Evolutionary conservation across 1,140 invertebrate species (phyloP).

Genomic region (Hesperophylax magnus): DNA sequence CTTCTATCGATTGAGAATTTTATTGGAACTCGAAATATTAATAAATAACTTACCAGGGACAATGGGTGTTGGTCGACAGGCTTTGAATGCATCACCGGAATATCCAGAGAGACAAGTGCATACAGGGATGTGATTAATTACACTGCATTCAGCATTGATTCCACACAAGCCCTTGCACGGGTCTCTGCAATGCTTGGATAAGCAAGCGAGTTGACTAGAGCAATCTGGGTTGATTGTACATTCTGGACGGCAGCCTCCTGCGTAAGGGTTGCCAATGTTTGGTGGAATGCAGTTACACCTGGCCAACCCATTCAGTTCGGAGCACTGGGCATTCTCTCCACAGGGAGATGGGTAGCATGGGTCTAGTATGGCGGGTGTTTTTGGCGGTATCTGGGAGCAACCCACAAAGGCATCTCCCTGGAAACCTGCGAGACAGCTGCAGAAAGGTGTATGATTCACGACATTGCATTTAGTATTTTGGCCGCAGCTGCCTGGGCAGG

Average conservation of each 20-base stretch:
- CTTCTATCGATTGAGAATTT: constrained; percentile 53
- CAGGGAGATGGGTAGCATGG: constrained; percentile 88
- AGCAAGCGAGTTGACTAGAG: constrained; percentile 83
- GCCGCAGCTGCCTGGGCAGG: constrained; percentile 83
- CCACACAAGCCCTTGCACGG: constrained; percentile 92
- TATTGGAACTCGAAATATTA: not conserved
- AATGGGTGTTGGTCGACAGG: constrained; percentile 76
- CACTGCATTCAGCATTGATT: constrained; percentile 84
- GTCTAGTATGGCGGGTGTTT: constrained; percentile 68
- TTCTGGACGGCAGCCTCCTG: constrained; percentile 84
- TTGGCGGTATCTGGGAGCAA: constrained; percentile 73
- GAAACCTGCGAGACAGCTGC: constrained; percentile 81
- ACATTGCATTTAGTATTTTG: constrained; percentile 85
- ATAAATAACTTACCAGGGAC: constrained; percentile 66
- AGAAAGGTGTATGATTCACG: constrained; percentile 86
- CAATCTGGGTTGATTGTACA: constrained; percentile 88
- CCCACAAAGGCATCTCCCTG: constrained; percentile 87
- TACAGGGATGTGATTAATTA: constrained; percentile 86
- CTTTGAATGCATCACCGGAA: constrained; percentile 86
- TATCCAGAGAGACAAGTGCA: constrained; percentile 84
- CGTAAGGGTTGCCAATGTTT: constrained; percentile 86
- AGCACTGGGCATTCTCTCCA: constrained; percentile 84
- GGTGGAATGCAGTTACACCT: constrained; percentile 88
- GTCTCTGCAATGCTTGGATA: constrained; percentile 88
- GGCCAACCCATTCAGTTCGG: constrained; percentile 76